Base-by-base conservation (phyloP, 1,140 invertebrate species). In the Stegodyphus dumicola region DNA sequence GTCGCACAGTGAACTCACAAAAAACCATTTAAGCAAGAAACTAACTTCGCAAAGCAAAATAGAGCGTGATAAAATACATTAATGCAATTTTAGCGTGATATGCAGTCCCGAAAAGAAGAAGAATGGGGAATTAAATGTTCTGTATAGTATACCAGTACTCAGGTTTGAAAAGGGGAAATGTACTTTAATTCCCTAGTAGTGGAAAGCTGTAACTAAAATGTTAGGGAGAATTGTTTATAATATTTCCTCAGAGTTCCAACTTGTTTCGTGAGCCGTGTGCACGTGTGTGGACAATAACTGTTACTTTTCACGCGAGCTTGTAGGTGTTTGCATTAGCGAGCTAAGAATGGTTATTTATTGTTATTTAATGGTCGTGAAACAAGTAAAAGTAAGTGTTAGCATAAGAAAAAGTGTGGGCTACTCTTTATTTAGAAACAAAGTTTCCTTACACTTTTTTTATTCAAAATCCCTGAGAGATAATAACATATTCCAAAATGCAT, bases 51-150 rank as follows among this genome's bases (percentile, higher is more conserved):
- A 33, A 33, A 33, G 33, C 33, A 33, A 33, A 33, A 33, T 33
- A 33, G 33, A 33, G 33, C 33, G 33, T 33, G 33, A 33, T 33
- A 33, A 33, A 33, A 33, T 3, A 33, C 71, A 83, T 83, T 83
- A 83, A 83, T 83, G 80, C 33, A 83, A 66, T 75, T 75, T 67
- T 83, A 17, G 80, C 80, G 71, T 83, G 80, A 83, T 75, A 75
- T 66, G 80, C 13, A 64, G 13, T 69, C 64, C n/a, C 7, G 9
- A n/a, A 51, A 81, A 81, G 67, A 83, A 83, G 71, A 75, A 83
- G 48, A 17, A 53, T 54, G 33, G 33, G 33, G 33, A 83, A 75
- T 75, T 75, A 56, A 54, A 83, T 83, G 80, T 75, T 52, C 15
- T 66, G 69, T 53, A 65, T 66, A 49, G 15, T 17, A 69, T 65